These are phyloP conservation scores for Drosophila fulvimacula DNA, from an alignment of 2,888 invertebrate genomes.

Conservation along the genomic window DNA sequence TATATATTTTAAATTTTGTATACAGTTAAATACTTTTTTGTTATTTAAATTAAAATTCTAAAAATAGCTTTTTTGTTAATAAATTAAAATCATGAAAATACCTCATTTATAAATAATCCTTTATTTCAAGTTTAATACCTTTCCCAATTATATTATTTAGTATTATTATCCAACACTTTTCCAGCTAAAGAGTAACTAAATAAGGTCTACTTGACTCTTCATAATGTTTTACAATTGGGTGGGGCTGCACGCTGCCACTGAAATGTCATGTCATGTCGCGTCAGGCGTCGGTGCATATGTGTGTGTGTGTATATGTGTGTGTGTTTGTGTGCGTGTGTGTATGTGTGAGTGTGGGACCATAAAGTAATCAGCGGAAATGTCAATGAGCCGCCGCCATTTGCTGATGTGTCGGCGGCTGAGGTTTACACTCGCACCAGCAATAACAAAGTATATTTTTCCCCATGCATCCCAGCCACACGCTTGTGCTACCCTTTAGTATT, in stretches of 20 bases:
- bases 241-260: conserved; percentile 38
- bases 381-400: conserved; percentile 79
- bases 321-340: conserved; percentile 23
- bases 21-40: no score
- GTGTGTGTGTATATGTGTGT: conserved; percentile 24
- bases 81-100: no score
- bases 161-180: not conserved
- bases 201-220: not conserved
- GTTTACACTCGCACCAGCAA: conserved; percentile 64
- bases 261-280: conserved; percentile 73
- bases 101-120: no score
- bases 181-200: not conserved
- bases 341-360: conserved; percentile 55
- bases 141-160: not conserved
- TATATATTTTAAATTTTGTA: no score
- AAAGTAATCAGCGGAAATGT: conserved; percentile 82
- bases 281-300: conserved; percentile 60
- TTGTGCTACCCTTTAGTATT: not conserved
- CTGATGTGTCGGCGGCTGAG: conserved; percentile 77
- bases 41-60: no score
- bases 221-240: conserved; percentile 22
- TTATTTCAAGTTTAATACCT: no score
- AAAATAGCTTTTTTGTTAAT: no score
- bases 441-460: conserved; percentile 42
- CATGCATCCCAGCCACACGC: not conserved